Evolutionary conservation across 2,888 invertebrate species (phyloP).

Genomic region (Oxycera nigricornis): DNA sequence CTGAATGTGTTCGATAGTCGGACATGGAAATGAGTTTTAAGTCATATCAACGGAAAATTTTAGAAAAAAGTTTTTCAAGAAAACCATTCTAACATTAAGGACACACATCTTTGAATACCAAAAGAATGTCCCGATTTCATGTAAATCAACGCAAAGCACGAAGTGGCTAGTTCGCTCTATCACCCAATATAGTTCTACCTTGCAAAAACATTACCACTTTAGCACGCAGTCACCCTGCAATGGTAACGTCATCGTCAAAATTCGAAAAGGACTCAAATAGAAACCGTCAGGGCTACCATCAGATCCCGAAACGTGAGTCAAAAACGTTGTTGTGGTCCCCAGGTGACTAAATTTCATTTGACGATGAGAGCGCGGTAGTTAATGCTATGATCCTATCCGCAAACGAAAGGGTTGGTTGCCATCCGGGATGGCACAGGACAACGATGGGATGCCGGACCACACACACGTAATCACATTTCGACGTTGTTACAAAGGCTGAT

Average conservation of each 20-base stretch:
- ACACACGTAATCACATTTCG: slow-evolving; percentile 24
- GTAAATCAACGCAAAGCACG: too few species aligned
- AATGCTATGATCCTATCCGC: background rate
- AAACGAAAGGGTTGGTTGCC: background rate
- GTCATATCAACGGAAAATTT: background rate
- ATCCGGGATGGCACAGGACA: background rate
- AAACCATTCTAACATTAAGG: too few species aligned
- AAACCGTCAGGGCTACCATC: background rate
- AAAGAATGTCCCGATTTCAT: too few species aligned
- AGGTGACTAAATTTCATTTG: slow-evolving; percentile 34
- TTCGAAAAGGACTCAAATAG: slow-evolving; percentile 21
- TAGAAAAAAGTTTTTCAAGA: too few species aligned
- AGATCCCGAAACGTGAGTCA: slow-evolving; percentile 12
- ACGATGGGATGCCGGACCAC: slow-evolving; percentile 6
- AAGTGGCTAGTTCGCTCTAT: too few species aligned
- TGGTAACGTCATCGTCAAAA: background rate
- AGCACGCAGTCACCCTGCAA: slow-evolving; percentile 12
- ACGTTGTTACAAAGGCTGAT: background rate
- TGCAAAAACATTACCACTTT: background rate
- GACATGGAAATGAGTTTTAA: background rate
- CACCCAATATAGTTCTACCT: background rate
- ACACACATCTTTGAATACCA: too few species aligned
- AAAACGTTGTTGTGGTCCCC: slow-evolving; percentile 10
- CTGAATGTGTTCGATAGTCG: background rate
- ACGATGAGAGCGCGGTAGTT: slow-evolving; percentile 16